These are phyloP conservation scores for Oncorhynchus clarkii DNA, from an alignment of 2,113 vertebrate genomes.

Conservation along the genomic window DNA sequence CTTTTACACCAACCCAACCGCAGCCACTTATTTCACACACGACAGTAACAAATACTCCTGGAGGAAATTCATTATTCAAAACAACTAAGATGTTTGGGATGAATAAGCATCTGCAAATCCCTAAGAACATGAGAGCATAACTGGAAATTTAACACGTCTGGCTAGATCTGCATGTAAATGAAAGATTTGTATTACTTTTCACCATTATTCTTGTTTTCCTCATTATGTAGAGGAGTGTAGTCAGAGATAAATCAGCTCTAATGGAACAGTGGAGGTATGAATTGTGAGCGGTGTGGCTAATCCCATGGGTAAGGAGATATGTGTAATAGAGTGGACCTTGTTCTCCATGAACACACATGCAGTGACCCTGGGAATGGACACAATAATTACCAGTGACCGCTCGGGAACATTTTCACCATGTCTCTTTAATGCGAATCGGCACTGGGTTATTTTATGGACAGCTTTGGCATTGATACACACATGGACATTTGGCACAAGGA, in stretches of 20 bases:
- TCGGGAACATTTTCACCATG: slow-evolving; percentile 43
- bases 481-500: slow-evolving; percentile 49
- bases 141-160: slow-evolving; percentile 57
- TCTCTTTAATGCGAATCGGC: slow-evolving; percentile 71
- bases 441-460: slow-evolving; percentile 53
- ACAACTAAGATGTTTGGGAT: slow-evolving; percentile 62
- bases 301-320: slow-evolving; percentile 42
- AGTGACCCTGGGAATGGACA: slow-evolving; percentile 33
- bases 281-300: slow-evolving; percentile 46
- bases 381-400: slow-evolving; percentile 58
- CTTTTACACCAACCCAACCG: slow-evolving; percentile 22
- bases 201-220: slow-evolving; percentile 59
- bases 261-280: slow-evolving; percentile 48
- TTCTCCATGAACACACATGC: slow-evolving; percentile 35
- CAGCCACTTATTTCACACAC: slow-evolving; percentile 52
- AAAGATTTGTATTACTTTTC: slow-evolving; percentile 61
- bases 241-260: slow-evolving; percentile 50
- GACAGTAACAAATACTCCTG: slow-evolving; percentile 58
- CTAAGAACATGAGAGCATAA: slow-evolving; percentile 51
- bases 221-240: slow-evolving; percentile 56
- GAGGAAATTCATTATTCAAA: slow-evolving; percentile 67
- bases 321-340: slow-evolving; percentile 52
- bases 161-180: slow-evolving; percentile 63
- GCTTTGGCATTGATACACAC: slow-evolving; percentile 59
- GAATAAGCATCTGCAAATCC: slow-evolving; percentile 56